These are phyloP conservation scores for Collichthys lucidus DNA, from an alignment of 2,113 vertebrate species.

Conservation along the genomic window DNA sequence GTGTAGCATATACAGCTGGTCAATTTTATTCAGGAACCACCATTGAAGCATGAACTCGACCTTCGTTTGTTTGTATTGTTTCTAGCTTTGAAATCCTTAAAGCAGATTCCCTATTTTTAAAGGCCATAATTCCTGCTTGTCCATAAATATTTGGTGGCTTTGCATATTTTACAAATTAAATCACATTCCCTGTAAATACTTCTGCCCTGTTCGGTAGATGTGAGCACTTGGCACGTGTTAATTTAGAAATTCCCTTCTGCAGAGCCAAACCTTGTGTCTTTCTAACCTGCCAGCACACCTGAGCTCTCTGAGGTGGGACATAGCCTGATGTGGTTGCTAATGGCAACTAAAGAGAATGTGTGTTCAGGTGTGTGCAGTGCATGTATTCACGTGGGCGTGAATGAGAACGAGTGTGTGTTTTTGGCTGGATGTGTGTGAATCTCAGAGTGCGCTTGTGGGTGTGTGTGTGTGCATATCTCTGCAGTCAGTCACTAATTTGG, in stretches of 20 bases:
- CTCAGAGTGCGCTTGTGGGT: neutral
- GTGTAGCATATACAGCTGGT: constrained; percentile 19
- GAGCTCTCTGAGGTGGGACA: constrained; percentile 52
- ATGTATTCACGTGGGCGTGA: constrained; percentile 11
- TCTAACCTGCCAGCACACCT: constrained; percentile 63
- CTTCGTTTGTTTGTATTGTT: constrained; percentile 51
- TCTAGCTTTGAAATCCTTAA: constrained; percentile 32
- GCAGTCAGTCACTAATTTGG: constrained; percentile 65
- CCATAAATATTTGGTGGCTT: constrained; percentile 54
- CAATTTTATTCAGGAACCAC: constrained; percentile 33
- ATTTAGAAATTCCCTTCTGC: constrained; percentile 53
- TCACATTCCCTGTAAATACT: constrained; percentile 36
- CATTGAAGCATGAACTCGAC: constrained; percentile 31
- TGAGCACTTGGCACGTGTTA: constrained; percentile 52
- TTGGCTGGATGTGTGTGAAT: constrained; percentile 8
- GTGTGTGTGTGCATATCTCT: constrained; percentile 7
- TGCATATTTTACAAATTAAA: constrained; percentile 60
- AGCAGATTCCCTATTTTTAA: constrained; percentile 37
- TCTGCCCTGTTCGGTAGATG: constrained; percentile 30
- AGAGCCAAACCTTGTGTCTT: constrained; percentile 45
- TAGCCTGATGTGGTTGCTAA: constrained; percentile 56
- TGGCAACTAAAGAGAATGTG: constrained; percentile 49
- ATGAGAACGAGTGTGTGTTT: constrained; percentile 2
- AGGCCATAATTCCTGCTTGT: constrained; percentile 45
- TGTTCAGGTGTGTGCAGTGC: constrained; percentile 9